Evolutionary conservation across 2,113 vertebrate species (phyloP).

Genomic region (Tringa solitaria): DNA sequence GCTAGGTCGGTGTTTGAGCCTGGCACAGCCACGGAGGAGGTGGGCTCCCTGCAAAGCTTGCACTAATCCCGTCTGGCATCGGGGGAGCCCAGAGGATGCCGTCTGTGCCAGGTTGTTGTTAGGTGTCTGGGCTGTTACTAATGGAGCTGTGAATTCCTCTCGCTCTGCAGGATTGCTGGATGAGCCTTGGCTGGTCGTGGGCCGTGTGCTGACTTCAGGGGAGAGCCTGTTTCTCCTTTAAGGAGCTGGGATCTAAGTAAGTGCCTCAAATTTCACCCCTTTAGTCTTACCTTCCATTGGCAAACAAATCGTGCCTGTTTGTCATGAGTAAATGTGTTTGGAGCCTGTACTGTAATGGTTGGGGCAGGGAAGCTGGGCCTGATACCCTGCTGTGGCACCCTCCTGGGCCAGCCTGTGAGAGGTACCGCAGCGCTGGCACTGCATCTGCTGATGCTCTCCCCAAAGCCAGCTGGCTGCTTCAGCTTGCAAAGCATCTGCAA

Average conservation of each 20-base stretch:
- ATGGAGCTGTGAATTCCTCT: background rate
- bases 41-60: background rate
- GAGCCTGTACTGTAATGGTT: background rate
- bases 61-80: background rate
- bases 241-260: background rate
- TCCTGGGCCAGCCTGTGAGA: background rate
- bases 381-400: background rate
- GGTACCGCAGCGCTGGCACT: rapidly evolving
- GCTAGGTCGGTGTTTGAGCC: background rate
- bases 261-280: background rate
- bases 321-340: background rate
- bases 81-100: background rate
- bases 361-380: background rate
- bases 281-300: background rate
- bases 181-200: background rate
- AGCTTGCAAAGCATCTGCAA: background rate
- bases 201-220: background rate
- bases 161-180: background rate
- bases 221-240: background rate
- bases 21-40: background rate
- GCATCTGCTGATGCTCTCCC: background rate
- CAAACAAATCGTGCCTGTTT: background rate
- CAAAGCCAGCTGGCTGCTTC: background rate
- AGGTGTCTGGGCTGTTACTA: background rate
- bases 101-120: background rate